Conservation (phyloP, 2,113 vertebrate genomes). For the Cyprinodon brontotheroides region DNA sequence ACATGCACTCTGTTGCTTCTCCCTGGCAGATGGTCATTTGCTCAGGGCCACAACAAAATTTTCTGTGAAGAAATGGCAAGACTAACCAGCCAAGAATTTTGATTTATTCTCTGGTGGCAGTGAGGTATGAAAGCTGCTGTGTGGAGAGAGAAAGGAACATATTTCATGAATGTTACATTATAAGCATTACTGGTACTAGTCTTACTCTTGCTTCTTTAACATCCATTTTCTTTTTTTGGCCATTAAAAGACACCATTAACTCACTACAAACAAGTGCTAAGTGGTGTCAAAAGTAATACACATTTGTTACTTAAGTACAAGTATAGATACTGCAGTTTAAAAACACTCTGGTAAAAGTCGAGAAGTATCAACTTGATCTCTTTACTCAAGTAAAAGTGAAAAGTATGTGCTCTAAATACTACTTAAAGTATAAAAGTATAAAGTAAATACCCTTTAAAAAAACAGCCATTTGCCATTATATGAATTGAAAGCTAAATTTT, state of each 20-base stretch:
- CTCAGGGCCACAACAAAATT: conserved; percentile 47
- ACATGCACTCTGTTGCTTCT: conserved; percentile 40
- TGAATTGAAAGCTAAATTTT: too few species aligned
- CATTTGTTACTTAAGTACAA: too few species aligned
- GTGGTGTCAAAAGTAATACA: too few species aligned
- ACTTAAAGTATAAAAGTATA: too few species aligned
- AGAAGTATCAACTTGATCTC: too few species aligned
- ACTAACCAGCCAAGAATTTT: conserved; percentile 40
- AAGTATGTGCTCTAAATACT: too few species aligned
- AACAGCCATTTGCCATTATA: too few species aligned
- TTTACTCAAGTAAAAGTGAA: too few species aligned
- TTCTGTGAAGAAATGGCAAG: conserved; percentile 21
- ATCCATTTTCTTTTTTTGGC: not conserved
- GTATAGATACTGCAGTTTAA: too few species aligned
- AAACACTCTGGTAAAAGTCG: too few species aligned
- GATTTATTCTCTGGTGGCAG: conserved; percentile 19
- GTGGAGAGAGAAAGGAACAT: not conserved
- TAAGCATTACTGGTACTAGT: not conserved
- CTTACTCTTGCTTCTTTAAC: not conserved
- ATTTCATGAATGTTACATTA: not conserved
- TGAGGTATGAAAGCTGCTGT: not conserved
- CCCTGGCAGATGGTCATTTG: conserved; percentile 60
- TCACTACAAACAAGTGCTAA: too few species aligned
- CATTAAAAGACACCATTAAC: not conserved
- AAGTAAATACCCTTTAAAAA: too few species aligned